These are phyloP conservation scores for Propithecus deckenii DNA, from an alignment of 2,797 vertebrate species.

Conservation along the genomic window DNA sequence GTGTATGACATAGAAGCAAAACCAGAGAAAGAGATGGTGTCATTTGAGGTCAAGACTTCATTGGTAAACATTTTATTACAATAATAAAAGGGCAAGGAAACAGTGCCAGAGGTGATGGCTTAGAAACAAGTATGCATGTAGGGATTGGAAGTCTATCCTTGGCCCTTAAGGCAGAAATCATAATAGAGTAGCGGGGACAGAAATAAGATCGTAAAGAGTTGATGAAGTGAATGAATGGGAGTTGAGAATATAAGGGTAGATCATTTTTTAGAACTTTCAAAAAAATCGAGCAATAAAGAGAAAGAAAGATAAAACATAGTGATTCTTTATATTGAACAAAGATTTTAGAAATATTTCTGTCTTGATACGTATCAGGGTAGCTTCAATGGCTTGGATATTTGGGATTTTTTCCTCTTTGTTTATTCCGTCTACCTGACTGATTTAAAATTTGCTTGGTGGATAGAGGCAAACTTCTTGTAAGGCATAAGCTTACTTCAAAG, in stretches of 20 bases:
- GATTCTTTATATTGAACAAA: background rate
- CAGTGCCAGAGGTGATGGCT: background rate
- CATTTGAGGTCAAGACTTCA: background rate
- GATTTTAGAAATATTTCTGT: background rate
- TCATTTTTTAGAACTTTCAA: background rate
- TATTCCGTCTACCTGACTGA: background rate
- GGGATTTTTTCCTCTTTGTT: background rate
- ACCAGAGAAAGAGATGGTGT: background rate
- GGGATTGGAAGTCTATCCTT: background rate
- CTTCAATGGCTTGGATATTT: background rate
- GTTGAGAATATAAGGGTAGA: background rate
- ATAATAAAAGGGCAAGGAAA: background rate
- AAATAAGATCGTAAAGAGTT: background rate
- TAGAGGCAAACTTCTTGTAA: background rate
- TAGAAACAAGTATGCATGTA: background rate
- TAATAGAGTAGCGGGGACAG: background rate
- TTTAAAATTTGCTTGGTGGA: background rate
- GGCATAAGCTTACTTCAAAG: background rate
- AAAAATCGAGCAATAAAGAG: background rate
- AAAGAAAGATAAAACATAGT: background rate
- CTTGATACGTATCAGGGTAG: background rate
- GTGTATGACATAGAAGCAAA: background rate
- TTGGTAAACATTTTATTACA: background rate
- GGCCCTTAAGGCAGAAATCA: background rate
- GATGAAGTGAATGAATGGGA: background rate